Percentiles rank a stretch among this genome's conserved stretches.
These are phyloP conservation scores for Halocynthia roretzi DNA, from an alignment of 23 tunicate genomes.

Conservation along the genomic window DNA sequence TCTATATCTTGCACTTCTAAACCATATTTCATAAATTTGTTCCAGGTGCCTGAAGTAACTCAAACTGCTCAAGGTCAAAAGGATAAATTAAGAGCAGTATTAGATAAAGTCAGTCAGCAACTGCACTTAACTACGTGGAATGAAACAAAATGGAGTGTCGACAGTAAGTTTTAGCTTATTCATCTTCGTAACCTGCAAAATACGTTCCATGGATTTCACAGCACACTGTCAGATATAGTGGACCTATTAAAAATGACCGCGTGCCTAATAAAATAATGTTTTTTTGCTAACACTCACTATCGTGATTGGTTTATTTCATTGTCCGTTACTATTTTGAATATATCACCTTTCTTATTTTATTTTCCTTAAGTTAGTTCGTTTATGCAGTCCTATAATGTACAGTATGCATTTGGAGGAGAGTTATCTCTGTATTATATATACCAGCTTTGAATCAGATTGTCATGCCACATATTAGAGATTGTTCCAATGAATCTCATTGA, in stretches of 20 bases:
- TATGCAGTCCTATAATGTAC: too few species aligned
- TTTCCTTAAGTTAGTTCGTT: too few species aligned
- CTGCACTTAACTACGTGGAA: slow-evolving; percentile 59
- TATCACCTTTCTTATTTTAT: too few species aligned
- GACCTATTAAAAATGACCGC: not conserved
- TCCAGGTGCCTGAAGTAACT: slow-evolving; percentile 90
- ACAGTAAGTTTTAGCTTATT: slow-evolving; percentile 37
- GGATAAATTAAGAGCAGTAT: slow-evolving; percentile 75
- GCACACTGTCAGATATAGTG: not conserved
- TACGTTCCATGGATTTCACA: not conserved
- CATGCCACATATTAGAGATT: too few species aligned
- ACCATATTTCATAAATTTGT: too few species aligned
- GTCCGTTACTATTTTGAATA: too few species aligned
- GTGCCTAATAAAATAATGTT: too few species aligned
- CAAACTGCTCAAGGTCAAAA: slow-evolving; percentile 93
- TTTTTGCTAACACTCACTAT: too few species aligned
- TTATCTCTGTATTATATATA: too few species aligned
- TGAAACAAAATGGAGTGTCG: slow-evolving; percentile 93
- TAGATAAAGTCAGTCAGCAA: slow-evolving; percentile 68
- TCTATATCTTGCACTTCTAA: not conserved
- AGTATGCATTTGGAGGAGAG: too few species aligned
- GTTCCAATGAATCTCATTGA: not conserved
- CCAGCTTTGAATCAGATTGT: too few species aligned
- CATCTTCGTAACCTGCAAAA: not conserved
- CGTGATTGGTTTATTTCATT: too few species aligned